Evolutionary conservation across 2,888 invertebrate genomes (phyloP), one percentile per base, ranked within the genome.

Genomic region (Drosophila aldrichi): DNA sequence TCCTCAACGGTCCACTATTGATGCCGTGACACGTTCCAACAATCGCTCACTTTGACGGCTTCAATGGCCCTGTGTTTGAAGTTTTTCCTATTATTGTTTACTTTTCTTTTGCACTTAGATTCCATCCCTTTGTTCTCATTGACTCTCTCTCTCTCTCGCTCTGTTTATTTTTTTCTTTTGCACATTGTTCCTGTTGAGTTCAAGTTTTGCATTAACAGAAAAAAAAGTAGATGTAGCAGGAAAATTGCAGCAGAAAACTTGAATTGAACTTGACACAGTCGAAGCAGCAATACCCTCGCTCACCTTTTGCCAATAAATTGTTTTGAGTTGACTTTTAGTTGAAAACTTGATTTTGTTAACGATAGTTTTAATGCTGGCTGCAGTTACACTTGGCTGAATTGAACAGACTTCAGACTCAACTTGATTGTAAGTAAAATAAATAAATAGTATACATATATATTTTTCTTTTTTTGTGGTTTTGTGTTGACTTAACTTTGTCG

Each of bases 41-140:
- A 84, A 84, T 84, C 86, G 86, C 74, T 84, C 88, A 88, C 86
- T 86, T 86, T 80, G 86, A 82, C 78, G 80, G 70, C 71, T 80
- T 69, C 70, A 49, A 48, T 20, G 29, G 44, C 44, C 71, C 69
- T 70, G 79, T 82, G 80, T 86, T 70, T 65, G 54, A 63, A 59
- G 52, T 70, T 67, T 66, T 57, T 58, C 29, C 38, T 40, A 41
- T 41, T 40, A 34, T 44, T 56, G 36, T 58, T 43, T 46, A 16
- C 44, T 56, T 46, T 44, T 16, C 22, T 41, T 49, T 38, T 59
- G 38, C 46, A 46, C 40, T 52, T 55, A 32, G 49, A 41, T 67
- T 69, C 54, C 29, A 43, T 36, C 14, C 69, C 51, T 58, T n/a
- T 60, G n/a, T 40, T 5, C n/a, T 16, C 20, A 6, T 7, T 25